phyloP scores from a whole-genome alignment of 2,797 vertebrate genomes.

The Rhyacichthys aspro region DNA sequence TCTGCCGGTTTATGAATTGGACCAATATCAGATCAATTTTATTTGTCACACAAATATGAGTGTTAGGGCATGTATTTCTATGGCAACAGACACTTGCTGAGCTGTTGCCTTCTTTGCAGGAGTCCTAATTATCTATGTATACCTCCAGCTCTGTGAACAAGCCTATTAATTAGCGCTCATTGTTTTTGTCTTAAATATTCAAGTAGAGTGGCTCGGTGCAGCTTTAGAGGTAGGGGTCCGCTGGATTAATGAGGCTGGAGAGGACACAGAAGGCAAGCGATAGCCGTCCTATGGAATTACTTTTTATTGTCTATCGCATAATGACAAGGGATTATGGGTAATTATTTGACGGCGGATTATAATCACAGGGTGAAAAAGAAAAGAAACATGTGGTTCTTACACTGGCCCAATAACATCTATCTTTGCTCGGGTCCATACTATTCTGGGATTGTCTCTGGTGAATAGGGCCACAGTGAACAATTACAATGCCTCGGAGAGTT shows the following conservation, averaged over 20 bases:
- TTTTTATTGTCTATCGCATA: constrained; percentile 8
- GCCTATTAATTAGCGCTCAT: constrained; percentile 60
- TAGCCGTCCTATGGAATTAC: constrained; percentile 5
- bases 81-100: constrained; percentile 53
- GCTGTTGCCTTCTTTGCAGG: constrained; percentile 20
- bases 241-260: constrained; percentile 8
- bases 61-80: constrained; percentile 48
- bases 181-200: constrained; percentile 60
- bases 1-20: no score
- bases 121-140: constrained; percentile 59
- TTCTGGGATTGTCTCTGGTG: constrained; percentile 5
- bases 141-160: constrained; percentile 32
- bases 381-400: neutral
- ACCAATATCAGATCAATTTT: no score
- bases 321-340: constrained; percentile 12
- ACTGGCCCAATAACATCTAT: constrained; percentile 6
- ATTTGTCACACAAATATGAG: constrained; percentile 2
- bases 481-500: constrained; percentile 11
- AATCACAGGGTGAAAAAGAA: neutral
- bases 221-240: constrained; percentile 35
- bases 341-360: constrained; percentile 11
- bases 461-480: constrained; percentile 17
- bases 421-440: neutral
- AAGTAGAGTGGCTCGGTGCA: constrained; percentile 33
- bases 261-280: constrained; percentile 16